Evolutionary conservation across 2,113 vertebrate genomes (phyloP).

Genomic region (Gymnocephalus cernua): DNA sequence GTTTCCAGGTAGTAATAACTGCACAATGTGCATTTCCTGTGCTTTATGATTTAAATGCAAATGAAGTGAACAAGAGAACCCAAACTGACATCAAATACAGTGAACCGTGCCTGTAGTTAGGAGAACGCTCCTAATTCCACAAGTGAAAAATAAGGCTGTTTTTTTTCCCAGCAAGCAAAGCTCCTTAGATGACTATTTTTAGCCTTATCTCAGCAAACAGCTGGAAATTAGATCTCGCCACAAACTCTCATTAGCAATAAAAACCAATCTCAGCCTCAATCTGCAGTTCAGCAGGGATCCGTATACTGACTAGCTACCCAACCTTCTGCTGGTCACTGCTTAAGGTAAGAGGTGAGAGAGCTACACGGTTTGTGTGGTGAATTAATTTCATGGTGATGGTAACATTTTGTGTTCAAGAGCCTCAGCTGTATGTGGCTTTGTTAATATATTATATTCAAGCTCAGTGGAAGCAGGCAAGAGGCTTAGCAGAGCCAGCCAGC

Average conservation of each 20-base stretch:
- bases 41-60: conserved; percentile 27
- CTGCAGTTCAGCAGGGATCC: conserved; percentile 1
- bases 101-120: conserved; percentile 14
- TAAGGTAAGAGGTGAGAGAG: neutral
- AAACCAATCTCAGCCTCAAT: conserved; percentile 27
- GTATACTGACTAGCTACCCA: neutral
- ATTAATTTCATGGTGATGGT: conserved; percentile 27
- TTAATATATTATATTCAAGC: conserved; percentile 67
- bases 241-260: conserved; percentile 51
- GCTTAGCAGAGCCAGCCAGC: conserved; percentile 60
- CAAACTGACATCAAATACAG: conserved; percentile 25
- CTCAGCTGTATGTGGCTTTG: conserved; percentile 39
- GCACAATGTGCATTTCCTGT: neutral
- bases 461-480: conserved; percentile 32
- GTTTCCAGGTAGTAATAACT: conserved; percentile 23
- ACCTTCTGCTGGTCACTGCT: conserved; percentile 21
- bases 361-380: neutral
- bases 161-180: conserved; percentile 55
- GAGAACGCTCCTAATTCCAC: conserved; percentile 61
- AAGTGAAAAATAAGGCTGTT: conserved; percentile 41
- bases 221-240: conserved; percentile 54
- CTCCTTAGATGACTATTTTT: conserved; percentile 74
- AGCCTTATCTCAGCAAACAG: conserved; percentile 69
- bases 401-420: conserved; percentile 42
- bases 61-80: conserved; percentile 23